These are phyloP conservation scores for Drosophila tani DNA, from an alignment of 1,140 invertebrate species.

Conservation along the genomic window DNA sequence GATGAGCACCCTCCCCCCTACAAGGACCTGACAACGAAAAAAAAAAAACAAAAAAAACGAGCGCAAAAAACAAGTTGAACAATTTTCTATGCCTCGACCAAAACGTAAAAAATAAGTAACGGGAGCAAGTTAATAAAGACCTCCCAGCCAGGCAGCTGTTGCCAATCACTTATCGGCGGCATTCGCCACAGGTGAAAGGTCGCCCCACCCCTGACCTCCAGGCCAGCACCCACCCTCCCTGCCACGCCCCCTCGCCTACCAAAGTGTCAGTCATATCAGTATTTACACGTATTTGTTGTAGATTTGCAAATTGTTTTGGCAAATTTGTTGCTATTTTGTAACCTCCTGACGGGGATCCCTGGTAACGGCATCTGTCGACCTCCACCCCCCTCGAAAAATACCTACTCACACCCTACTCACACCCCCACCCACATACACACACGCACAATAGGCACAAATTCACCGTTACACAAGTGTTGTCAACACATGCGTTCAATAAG, in stretches of 20 bases:
- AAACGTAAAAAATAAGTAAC: background rate
- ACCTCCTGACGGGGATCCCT: constrained; percentile 48
- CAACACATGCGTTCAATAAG: constrained; percentile 75
- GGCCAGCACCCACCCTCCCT: background rate
- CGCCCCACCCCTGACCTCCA: constrained; percentile 11
- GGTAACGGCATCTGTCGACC: constrained; percentile 30
- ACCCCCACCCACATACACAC: background rate
- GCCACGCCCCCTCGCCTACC: background rate
- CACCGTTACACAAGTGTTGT: constrained; percentile 83
- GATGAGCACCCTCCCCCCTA: background rate
- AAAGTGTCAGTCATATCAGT: constrained; percentile 79
- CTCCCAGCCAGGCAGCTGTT: constrained; percentile 53
- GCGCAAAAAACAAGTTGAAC: constrained; percentile 2
- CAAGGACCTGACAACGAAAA: background rate
- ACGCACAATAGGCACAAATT: constrained; percentile 80
- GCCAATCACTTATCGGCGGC: constrained; percentile 51
- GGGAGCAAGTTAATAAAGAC: constrained; percentile 68
- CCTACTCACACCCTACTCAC: background rate
- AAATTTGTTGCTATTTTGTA: constrained; percentile 78
- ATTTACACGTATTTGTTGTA: constrained; percentile 80
- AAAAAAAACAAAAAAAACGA: constrained; percentile 2
- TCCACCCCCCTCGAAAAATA: background rate
- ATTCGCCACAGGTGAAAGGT: constrained; percentile 51
- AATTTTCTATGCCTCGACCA: constrained; percentile 11
- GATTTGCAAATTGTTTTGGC: constrained; percentile 83